phyloP scores from a whole-genome alignment of 2,888 invertebrate species.

The Phortica okadai region DNA sequence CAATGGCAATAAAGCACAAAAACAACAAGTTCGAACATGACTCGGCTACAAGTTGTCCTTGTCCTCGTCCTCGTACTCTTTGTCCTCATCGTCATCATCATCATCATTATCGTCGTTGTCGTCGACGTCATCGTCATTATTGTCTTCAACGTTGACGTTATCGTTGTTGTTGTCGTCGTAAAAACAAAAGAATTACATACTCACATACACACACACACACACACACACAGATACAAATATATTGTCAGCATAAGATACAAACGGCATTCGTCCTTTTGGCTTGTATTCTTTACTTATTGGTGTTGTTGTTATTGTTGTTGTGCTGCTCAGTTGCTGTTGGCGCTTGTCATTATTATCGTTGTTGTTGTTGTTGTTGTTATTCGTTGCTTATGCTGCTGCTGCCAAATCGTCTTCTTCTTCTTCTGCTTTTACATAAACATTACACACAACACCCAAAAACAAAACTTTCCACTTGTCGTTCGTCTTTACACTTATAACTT shows the following conservation, averaged over 20 bases:
- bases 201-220: slow-evolving; percentile 9
- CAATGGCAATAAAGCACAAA: slow-evolving; percentile 9
- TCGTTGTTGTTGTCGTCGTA: background rate
- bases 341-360: slow-evolving; percentile 5
- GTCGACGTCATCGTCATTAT: background rate
- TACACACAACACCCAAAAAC: slow-evolving; percentile 41
- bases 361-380: slow-evolving; percentile 13
- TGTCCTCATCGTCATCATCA: background rate
- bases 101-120: background rate
- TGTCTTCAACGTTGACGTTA: slow-evolving; percentile 4
- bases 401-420: background rate
- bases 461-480: slow-evolving; percentile 35
- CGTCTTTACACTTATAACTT: background rate
- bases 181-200: slow-evolving; percentile 24
- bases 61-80: background rate
- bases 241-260: background rate
- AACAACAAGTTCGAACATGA: slow-evolving; percentile 17
- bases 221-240: background rate
- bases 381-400: background rate
- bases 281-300: slow-evolving; percentile 11
- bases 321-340: background rate
- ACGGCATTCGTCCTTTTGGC: background rate
- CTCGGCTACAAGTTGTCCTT: slow-evolving; percentile 14
- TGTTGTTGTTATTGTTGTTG: slow-evolving; percentile 31
- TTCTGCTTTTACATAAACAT: slow-evolving; percentile 37